These are phyloP conservation scores for Zoanthus solanderi DNA, from an alignment of 92 coral and sea anemone genomes.

Conservation along the genomic window DNA sequence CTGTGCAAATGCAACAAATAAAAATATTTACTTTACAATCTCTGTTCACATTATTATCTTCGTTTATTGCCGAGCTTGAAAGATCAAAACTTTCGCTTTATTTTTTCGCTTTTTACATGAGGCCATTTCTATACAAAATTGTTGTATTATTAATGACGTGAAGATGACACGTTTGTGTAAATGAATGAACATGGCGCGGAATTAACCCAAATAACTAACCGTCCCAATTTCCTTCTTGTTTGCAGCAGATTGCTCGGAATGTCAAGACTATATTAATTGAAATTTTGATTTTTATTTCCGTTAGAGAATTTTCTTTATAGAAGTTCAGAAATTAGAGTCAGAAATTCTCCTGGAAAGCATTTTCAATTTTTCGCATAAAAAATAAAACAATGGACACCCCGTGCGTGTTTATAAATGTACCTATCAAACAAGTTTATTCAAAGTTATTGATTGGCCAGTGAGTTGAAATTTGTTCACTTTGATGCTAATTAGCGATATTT, in stretches of 20 bases:
- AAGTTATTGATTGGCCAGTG: conserved; percentile 70
- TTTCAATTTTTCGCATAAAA: conserved; percentile 81
- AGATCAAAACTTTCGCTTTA: neutral
- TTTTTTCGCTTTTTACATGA: neutral
- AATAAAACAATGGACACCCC: conserved; percentile 72
- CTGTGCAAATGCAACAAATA: neutral
- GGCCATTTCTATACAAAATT: conserved; percentile 29
- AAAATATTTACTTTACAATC: conserved; percentile 13
- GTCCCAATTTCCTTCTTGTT: neutral
- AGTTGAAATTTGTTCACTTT: conserved; percentile 87
- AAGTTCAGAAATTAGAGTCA: neutral
- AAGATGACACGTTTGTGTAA: conserved; percentile 7
- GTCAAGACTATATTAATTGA: neutral
- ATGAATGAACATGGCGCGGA: conserved; percentile 15
- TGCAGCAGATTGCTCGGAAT: neutral
- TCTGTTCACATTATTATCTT: neutral
- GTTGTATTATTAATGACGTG: conserved; percentile 42
- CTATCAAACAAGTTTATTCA: conserved; percentile 80
- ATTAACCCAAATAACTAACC: conserved; percentile 6
- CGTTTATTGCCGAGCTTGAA: neutral
- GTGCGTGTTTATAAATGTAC: conserved; percentile 81
- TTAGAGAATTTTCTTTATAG: neutral
- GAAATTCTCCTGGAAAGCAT: conserved; percentile 16
- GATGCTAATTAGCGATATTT: conserved; percentile 95
- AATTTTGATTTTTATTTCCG: neutral